Base-by-base conservation (phyloP, 1,140 invertebrate species). In the Oedothorax gibbosus region DNA sequence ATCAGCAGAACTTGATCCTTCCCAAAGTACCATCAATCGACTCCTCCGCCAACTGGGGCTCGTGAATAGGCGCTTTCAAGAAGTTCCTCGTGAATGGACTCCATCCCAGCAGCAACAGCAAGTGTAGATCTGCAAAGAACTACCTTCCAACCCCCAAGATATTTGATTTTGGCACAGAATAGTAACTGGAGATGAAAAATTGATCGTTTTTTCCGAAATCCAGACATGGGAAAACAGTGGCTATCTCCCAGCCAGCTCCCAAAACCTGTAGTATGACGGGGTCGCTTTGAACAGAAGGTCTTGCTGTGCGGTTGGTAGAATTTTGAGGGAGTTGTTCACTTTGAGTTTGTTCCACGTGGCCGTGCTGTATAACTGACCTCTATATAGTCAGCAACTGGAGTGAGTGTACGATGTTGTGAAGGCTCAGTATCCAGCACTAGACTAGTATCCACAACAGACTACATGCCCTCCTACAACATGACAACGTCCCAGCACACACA, bases 51-150 rank as follows among this genome's bases (percentile, higher is more conserved):
- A 60, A 60, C 12, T 60, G 3, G 4, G 2, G 57, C 3, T 60
- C 57, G 57, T 60, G 57, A 60, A 60, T 60, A 60, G 57, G 57
- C 57, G n/a, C 57, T 60, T 11, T 60, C 57, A n/a, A 4, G 3
- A 60, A 60, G 57, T 60, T 60, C 57, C 57, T 60, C 6, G n/a
- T 5, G 57, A n/a, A n/a, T n/a, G n/a, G n/a, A n/a, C n/a, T n/a
- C n/a, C n/a, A n/a, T n/a, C n/a, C n/a, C n/a, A n/a, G 4, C 4
- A 60, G 57, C 57, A 60, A 7, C 57, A 60, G 57, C 57, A 60
- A 60, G 57, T 60, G 57, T 14, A n/a, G 57, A n/a, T 60, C 57
- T 60, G 57, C 57, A 60, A 60, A 60, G 57, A 60, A 60, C n/a
- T 60, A 5, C n/a, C 6, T 60, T 60, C 57, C 57, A 60, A 60